These are phyloP conservation scores for Ametastegia equiseti DNA, from an alignment of 2,888 invertebrate species.

Conservation along the genomic window DNA sequence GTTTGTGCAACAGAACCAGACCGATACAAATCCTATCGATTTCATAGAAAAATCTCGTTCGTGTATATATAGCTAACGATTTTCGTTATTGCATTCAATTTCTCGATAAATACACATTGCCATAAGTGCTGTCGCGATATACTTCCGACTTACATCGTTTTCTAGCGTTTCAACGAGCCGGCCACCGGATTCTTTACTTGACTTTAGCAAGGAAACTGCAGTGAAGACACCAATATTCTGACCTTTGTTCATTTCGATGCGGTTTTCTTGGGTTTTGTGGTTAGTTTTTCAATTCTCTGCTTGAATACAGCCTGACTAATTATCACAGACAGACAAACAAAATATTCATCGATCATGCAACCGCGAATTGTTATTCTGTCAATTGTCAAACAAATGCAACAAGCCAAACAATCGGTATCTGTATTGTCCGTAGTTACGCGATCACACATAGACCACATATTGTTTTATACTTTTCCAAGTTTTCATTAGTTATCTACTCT, in stretches of 20 bases:
- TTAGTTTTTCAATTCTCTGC: not conserved
- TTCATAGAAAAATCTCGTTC: too few species aligned
- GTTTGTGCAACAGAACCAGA: too few species aligned
- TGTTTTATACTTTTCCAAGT: too few species aligned
- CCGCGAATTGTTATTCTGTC: not conserved
- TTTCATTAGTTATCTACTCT: too few species aligned
- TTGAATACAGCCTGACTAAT: not conserved
- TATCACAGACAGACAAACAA: not conserved
- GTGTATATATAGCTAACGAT: too few species aligned
- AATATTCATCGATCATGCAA: not conserved
- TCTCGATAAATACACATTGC: too few species aligned
- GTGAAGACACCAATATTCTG: constrained; percentile 25
- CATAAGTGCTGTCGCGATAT: not conserved
- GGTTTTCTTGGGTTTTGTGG: not conserved
- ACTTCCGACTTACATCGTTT: constrained; percentile 60
- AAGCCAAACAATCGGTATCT: not conserved
- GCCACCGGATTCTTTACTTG: not conserved
- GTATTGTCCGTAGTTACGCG: too few species aligned
- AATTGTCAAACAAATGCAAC: constrained; percentile 5
- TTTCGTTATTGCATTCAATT: too few species aligned
- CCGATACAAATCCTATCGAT: too few species aligned
- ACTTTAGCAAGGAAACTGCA: constrained; percentile 6
- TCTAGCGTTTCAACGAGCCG: constrained; percentile 61
- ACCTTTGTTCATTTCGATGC: not conserved
- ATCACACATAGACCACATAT: too few species aligned